Percentiles rank a stretch among this genome's conserved stretches.
phyloP scores from a whole-genome alignment of 2,797 vertebrate genomes.

The Malurus leucopterus region DNA sequence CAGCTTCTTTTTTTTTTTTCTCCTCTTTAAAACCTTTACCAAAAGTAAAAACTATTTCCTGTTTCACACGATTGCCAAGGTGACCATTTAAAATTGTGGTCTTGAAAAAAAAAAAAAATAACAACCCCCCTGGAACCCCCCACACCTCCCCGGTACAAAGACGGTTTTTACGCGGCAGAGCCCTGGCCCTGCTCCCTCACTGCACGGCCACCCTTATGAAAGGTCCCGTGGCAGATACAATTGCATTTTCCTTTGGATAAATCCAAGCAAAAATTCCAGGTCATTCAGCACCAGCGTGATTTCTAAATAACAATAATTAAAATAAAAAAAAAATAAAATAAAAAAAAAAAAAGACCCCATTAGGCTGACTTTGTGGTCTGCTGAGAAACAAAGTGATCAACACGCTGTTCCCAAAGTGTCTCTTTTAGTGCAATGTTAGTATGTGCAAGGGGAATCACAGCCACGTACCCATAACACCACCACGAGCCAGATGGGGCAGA shows the following conservation, averaged over 20 bases:
- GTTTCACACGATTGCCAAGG: slow-evolving; percentile 43
- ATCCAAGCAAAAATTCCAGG: slow-evolving; percentile 58
- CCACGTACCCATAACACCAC: slow-evolving; percentile 54
- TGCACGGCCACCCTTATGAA: slow-evolving; percentile 40
- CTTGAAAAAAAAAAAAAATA: background rate
- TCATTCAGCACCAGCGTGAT: slow-evolving; percentile 60
- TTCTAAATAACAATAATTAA: slow-evolving; percentile 49
- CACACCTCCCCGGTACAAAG: slow-evolving; percentile 11
- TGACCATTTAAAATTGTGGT: slow-evolving; percentile 52
- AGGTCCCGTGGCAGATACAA: slow-evolving; percentile 30
- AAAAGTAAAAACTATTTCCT: slow-evolving; percentile 42
- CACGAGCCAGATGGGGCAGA: slow-evolving; percentile 46
- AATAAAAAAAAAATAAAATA: background rate
- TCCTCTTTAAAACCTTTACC: slow-evolving; percentile 39
- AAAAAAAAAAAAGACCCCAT: background rate
- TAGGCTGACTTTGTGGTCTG: slow-evolving; percentile 54
- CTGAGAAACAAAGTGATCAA: slow-evolving; percentile 46
- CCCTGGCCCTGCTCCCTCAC: slow-evolving; percentile 19
- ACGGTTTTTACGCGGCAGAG: slow-evolving; percentile 21
- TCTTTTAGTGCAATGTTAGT: slow-evolving; percentile 45
- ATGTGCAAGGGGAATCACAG: slow-evolving; percentile 53
- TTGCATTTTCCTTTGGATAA: slow-evolving; percentile 60
- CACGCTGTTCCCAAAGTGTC: slow-evolving; percentile 30
- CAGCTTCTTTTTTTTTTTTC: slow-evolving; percentile 37
- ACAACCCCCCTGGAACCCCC: slow-evolving; percentile 23